Evolutionary conservation across 2,113 vertebrate genomes (phyloP), one percentile per base, ranked within the genome.

Genomic region (Chaetorhynchus papuensis): DNA sequence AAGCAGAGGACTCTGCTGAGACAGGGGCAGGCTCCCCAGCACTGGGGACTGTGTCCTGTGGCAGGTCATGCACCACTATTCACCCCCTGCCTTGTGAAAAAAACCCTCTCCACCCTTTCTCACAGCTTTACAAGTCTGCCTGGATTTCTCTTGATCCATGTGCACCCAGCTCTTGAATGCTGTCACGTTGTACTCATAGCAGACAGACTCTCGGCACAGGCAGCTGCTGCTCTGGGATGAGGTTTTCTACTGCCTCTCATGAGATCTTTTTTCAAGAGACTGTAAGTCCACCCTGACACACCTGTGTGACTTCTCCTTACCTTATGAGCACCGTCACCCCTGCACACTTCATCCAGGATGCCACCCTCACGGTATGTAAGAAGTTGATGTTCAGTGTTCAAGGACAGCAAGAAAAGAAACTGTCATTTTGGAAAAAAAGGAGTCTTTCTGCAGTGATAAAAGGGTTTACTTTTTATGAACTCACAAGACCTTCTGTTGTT

Each of bases 281-380:
- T 26, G 4, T 49, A 45, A 72, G 26, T 33, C 59, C 26, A 47
- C 35, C 11, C 39, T 72, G 41, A 65, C 42, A 65, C 0, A 0
- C 8, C 15, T 52, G 13, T 28, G 21, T 88, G 65, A 45, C 35
- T 44, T 28, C 39, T 31, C 37, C 45, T 52, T 65, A 63, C 28
- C 42, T 79, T 70, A 35, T 30, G 42, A 89, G 20, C 24, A 35
- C 27, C 35, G 37, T 57, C 37, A 53, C 42, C 14, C 39, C 41
- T 47, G 60, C 61, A 49, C 1, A 4, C 24, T 91, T 86, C 35
- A 27, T 33, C 33, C 33, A 63, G 53, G 68, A 68, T 11, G 1
- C 30, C 0, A 0, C 23, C 15, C 13, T 60, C 49, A 66, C 13
- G 20, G 42, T 16, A 28, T 16, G 0, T 26, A 63, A 52, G 11